These are phyloP conservation scores for Notodonta ziczac DNA, from an alignment of 2,888 invertebrate genomes.

Conservation along the genomic window DNA sequence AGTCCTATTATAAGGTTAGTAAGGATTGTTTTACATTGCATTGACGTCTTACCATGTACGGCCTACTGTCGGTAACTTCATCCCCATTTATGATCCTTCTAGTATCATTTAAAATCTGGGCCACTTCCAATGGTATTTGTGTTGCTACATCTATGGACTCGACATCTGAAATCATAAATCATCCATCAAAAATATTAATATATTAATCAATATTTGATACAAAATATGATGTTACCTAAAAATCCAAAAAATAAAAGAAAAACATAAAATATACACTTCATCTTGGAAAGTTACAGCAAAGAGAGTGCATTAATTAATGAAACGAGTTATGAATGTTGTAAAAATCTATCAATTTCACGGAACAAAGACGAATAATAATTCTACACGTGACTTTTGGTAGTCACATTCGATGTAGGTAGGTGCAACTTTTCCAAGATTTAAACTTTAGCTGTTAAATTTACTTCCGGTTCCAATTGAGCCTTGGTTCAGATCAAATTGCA, in stretches of 20 bases:
- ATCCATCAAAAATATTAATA: background rate
- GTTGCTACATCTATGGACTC: conserved; percentile 59
- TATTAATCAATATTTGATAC: background rate
- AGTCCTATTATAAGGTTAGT: too few relatives aligned
- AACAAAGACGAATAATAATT: conserved; percentile 25
- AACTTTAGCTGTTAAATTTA: too few relatives aligned
- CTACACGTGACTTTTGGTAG: conserved; percentile 11
- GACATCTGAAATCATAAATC: conserved; percentile 47
- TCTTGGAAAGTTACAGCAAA: conserved; percentile 36
- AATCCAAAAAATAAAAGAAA: conserved; percentile 42
- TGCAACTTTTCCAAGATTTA: background rate
- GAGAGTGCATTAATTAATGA: conserved; percentile 24
- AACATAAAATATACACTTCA: conserved; percentile 50
- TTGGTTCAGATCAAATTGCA: too few relatives aligned
- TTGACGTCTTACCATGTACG: conserved; percentile 66
- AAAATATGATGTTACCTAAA: conserved; percentile 41
- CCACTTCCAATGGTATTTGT: conserved; percentile 53
- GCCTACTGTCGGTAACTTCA: conserved; percentile 61
- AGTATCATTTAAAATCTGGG: conserved; percentile 55
- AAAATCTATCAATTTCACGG: conserved; percentile 42
- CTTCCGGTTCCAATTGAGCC: too few relatives aligned
- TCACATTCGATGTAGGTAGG: background rate
- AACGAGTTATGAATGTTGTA: conserved; percentile 11
- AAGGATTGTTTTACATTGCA: background rate
- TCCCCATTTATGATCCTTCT: conserved; percentile 68